These are phyloP conservation scores for Cinclus cinclus DNA, from an alignment of 2,113 vertebrate species.

Conservation along the genomic window DNA sequence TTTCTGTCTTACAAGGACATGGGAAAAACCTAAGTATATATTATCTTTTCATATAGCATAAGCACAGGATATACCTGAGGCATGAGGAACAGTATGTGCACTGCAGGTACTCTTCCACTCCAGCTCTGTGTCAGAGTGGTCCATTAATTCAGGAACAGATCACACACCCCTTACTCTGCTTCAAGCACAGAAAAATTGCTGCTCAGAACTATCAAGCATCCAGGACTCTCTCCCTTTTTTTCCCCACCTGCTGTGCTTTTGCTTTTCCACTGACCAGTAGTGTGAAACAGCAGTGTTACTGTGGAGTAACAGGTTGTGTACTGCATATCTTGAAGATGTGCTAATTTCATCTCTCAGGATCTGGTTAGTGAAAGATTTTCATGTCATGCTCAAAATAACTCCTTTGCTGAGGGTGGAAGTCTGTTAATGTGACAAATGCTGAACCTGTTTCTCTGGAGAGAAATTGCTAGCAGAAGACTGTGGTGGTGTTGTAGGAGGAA, in stretches of 20 bases:
- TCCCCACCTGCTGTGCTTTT: neutral
- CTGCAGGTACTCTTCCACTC: neutral
- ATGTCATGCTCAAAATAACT: neutral
- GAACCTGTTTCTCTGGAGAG: slow-evolving; percentile 30
- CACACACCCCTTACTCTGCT: neutral
- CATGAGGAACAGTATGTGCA: neutral
- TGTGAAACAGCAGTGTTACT: neutral
- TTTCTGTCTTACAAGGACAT: neutral
- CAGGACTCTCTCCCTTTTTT: neutral
- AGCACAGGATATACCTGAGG: neutral
- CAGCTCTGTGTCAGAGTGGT: neutral
- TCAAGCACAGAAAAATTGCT: neutral
- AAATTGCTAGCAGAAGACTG: slow-evolving; percentile 1
- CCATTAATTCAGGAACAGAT: neutral
- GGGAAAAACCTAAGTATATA: neutral
- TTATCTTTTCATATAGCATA: rapidly evolving
- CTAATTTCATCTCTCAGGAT: neutral
- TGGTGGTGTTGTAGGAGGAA: neutral
- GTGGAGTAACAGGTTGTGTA: neutral
- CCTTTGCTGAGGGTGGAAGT: slow-evolving; percentile 20
- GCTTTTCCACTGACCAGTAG: neutral
- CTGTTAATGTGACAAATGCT: slow-evolving; percentile 26
- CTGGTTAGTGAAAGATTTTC: neutral
- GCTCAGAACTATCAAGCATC: neutral
- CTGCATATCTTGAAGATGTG: neutral